Conservation (phyloP, 2,797 vertebrate genomes). For the Merluccius polli region DNA sequence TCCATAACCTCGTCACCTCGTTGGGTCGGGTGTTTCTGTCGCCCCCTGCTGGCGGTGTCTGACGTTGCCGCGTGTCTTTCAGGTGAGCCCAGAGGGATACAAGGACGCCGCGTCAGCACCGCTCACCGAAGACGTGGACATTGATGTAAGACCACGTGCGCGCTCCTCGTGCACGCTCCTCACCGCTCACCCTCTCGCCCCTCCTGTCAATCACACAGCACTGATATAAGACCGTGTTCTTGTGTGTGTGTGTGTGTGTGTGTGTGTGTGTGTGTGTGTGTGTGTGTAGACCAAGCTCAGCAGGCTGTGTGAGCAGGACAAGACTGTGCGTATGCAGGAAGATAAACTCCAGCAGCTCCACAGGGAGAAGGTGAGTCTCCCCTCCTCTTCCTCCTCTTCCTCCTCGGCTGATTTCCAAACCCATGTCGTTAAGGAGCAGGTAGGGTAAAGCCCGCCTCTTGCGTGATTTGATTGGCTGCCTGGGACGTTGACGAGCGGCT, state of each 20-base stretch:
- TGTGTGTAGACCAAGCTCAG: conserved; percentile 84
- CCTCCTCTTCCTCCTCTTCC: neutral
- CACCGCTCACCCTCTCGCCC: neutral
- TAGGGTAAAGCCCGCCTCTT: neutral
- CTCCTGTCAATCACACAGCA: neutral
- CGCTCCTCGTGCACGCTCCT: neutral
- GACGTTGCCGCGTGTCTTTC: conserved; percentile 48
- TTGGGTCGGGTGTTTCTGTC: neutral
- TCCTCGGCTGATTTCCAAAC: no score
- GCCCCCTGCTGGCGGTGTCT: neutral
- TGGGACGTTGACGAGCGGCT: no score
- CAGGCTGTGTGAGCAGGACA: conserved; percentile 92
- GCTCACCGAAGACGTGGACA: conserved; percentile 81
- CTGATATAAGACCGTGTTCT: neutral
- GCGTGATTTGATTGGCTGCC: no score
- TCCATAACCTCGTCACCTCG: neutral
- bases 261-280: conserved; percentile 11
- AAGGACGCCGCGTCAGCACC: conserved; percentile 74
- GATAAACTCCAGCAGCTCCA: conserved; percentile 94
- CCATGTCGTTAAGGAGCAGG: no score
- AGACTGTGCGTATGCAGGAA: conserved; percentile 85
- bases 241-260: conserved; percentile 5
- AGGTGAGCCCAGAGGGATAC: conserved; percentile 86
- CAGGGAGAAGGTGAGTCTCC: conserved; percentile 90
- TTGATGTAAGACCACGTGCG: conserved; percentile 80